A percentile compares a stretch with the other conserved stretches of the same genome.
These are phyloP conservation scores for Ochropleura leucogaster DNA, from an alignment of 2,888 invertebrate species.

Conservation along the genomic window DNA sequence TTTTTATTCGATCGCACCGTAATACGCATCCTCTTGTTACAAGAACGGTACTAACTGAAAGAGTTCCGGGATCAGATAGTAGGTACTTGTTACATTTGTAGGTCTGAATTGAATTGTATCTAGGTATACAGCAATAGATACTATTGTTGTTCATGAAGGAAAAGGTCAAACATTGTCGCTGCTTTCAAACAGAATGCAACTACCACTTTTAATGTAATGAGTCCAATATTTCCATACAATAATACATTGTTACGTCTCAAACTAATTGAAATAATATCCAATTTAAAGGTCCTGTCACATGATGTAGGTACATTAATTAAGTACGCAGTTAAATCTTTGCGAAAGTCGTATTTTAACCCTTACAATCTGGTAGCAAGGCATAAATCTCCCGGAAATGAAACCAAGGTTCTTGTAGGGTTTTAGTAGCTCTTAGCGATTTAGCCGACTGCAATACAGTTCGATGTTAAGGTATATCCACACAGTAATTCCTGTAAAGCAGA, in stretches of 20 bases:
- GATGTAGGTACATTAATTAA: conserved; percentile 65
- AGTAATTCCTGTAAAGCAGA: conserved; percentile 35
- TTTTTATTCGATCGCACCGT: conserved; percentile 40
- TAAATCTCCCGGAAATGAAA: conserved; percentile 47
- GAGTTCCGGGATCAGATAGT: conserved; percentile 54
- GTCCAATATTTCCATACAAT: conserved; percentile 88
- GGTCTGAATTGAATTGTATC: conserved; percentile 60
- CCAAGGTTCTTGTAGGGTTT: conserved; percentile 35
- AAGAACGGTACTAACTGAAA: conserved; percentile 33
- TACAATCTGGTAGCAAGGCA: conserved; percentile 37
- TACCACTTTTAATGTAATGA: conserved; percentile 80
- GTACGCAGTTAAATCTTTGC: conserved; percentile 49
- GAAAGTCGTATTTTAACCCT: conserved; percentile 46
- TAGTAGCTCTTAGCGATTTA: conserved; percentile 31
- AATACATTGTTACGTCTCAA: conserved; percentile 83
- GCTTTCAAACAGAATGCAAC: conserved; percentile 75
- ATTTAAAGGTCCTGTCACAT: conserved; percentile 71
- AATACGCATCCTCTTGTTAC: conserved; percentile 18
- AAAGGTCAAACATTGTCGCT: conserved; percentile 82
- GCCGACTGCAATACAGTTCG: conserved; percentile 5
- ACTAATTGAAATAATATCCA: conserved; percentile 83
- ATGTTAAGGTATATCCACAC: conserved; percentile 31
- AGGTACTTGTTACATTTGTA: conserved; percentile 40
- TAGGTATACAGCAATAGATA: conserved; percentile 64
- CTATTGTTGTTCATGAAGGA: conserved; percentile 67